These are phyloP conservation scores for Drosophila neotestacea DNA, from an alignment of 2,888 invertebrate species.

Conservation along the genomic window DNA sequence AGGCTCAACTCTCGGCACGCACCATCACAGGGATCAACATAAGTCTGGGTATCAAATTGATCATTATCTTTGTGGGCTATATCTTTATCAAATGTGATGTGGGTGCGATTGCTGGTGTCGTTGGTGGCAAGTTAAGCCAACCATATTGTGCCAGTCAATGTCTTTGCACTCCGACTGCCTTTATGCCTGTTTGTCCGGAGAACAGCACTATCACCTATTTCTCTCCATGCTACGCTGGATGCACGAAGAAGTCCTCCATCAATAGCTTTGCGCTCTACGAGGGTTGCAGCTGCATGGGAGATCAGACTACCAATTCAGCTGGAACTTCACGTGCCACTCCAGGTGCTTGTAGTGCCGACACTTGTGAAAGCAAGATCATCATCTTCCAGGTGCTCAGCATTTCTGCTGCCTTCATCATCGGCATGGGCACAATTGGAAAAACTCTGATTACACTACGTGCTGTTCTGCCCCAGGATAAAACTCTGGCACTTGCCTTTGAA, in stretches of 20 bases:
- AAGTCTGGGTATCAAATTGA: slow-evolving; percentile 84
- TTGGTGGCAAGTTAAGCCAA: slow-evolving; percentile 84
- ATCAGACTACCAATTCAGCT: slow-evolving; percentile 62
- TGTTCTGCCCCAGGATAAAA: slow-evolving; percentile 88
- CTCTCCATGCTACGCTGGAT: slow-evolving; percentile 91
- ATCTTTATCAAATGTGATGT: slow-evolving; percentile 86
- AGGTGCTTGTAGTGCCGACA: slow-evolving; percentile 86
- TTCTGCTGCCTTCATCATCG: slow-evolving; percentile 84
- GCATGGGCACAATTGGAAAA: slow-evolving; percentile 84
- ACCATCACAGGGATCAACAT: slow-evolving; percentile 86
- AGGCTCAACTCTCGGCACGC: slow-evolving; percentile 86
- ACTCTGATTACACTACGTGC: slow-evolving; percentile 87
- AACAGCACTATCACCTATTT: slow-evolving; percentile 87
- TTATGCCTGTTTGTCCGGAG: slow-evolving; percentile 88
- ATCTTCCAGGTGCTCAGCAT: slow-evolving; percentile 86
- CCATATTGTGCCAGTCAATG: slow-evolving; percentile 87
- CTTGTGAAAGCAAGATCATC: slow-evolving; percentile 86
- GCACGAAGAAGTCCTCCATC: slow-evolving; percentile 85
- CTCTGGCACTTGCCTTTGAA: slow-evolving; percentile 87
- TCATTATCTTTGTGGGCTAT: slow-evolving; percentile 85
- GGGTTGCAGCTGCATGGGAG: slow-evolving; percentile 86
- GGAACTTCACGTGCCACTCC: slow-evolving; percentile 84
- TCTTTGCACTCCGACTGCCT: slow-evolving; percentile 86
- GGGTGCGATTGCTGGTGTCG: slow-evolving; percentile 86
- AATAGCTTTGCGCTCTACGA: slow-evolving; percentile 86